phyloP scores from a whole-genome alignment of 2,888 invertebrate genomes.

The Eilema sororculum region DNA sequence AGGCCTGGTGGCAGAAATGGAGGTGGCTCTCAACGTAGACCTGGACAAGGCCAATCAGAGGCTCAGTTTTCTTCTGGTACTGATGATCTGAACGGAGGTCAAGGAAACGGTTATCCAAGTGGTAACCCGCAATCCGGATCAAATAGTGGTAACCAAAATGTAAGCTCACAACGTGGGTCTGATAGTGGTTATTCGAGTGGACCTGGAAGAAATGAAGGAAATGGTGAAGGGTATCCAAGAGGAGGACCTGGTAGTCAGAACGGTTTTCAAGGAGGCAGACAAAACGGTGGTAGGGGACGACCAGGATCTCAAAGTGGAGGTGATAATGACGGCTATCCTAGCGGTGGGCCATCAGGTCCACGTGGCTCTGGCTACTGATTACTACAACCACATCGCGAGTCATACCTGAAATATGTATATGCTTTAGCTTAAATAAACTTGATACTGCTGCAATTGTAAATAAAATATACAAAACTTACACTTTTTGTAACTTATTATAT shows the following conservation, averaged over 20 bases:
- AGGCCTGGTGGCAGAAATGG: slow-evolving; percentile 55
- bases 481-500: slow-evolving; percentile 29
- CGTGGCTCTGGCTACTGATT: slow-evolving; percentile 79
- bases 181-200: slow-evolving; percentile 44
- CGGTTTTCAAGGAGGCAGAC: slow-evolving; percentile 45
- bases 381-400: background rate
- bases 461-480: slow-evolving; percentile 35
- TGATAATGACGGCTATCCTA: slow-evolving; percentile 70
- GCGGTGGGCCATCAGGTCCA: slow-evolving; percentile 76
- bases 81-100: slow-evolving; percentile 36
- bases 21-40: slow-evolving; percentile 31
- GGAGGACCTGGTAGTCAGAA: slow-evolving; percentile 58
- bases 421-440: slow-evolving; percentile 17
- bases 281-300: slow-evolving; percentile 52
- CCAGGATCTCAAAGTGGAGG: slow-evolving; percentile 47
- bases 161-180: slow-evolving; percentile 34
- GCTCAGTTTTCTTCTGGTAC: slow-evolving; percentile 26
- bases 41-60: slow-evolving; percentile 23
- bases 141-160: slow-evolving; percentile 28
- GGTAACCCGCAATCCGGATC: slow-evolving; percentile 6
- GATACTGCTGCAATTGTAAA: slow-evolving; percentile 41
- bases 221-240: slow-evolving; percentile 35
- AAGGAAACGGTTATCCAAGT: slow-evolving; percentile 38
- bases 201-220: slow-evolving; percentile 17
- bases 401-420: background rate